Percentiles rank a stretch among this genome's conserved stretches.
These are phyloP conservation scores for Erpetoichthys calabaricus DNA, from an alignment of 2,797 vertebrate species.

Conservation along the genomic window DNA sequence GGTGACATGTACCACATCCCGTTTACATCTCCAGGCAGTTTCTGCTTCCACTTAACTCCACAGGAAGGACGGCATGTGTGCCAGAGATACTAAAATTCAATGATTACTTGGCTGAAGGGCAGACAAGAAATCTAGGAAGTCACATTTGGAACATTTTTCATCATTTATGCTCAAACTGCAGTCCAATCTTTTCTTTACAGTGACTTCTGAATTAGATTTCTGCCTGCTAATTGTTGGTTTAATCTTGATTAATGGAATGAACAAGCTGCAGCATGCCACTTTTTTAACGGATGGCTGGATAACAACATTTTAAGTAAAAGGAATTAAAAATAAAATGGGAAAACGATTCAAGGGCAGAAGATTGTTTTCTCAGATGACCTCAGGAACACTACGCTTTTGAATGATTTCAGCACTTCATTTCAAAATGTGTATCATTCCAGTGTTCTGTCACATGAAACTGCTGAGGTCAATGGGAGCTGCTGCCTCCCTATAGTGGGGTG, in stretches of 20 bases:
- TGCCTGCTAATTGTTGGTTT: constrained; percentile 4
- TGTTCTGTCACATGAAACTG: too few relatives aligned
- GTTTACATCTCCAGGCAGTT: constrained; percentile 29
- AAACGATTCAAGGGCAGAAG: too few relatives aligned
- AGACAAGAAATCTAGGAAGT: constrained; percentile 16
- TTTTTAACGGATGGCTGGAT: neutral
- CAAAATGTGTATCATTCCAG: too few relatives aligned
- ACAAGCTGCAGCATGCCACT: neutral
- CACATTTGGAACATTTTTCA: constrained; percentile 20
- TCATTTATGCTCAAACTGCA: constrained; percentile 15
- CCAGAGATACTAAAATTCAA: constrained; percentile 18
- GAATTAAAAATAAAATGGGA: too few relatives aligned
- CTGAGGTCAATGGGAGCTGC: too few relatives aligned
- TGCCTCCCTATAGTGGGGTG: too few relatives aligned
- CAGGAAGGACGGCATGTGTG: constrained; percentile 16
- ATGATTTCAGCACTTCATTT: too few relatives aligned
- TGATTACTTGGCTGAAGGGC: constrained; percentile 23
- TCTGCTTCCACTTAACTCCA: constrained; percentile 25
- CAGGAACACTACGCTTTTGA: too few relatives aligned
- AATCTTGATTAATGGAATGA: constrained; percentile 4
- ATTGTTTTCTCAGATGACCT: too few relatives aligned
- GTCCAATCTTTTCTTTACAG: constrained; percentile 3
- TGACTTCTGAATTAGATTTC: constrained; percentile 8
- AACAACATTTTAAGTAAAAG: too few relatives aligned
- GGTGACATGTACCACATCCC: constrained; percentile 42